Percentiles rank a stretch among this genome's conserved stretches.
These are phyloP conservation scores for Rhodeus uyekii DNA, from an alignment of 2,797 vertebrate species.

Conservation along the genomic window DNA sequence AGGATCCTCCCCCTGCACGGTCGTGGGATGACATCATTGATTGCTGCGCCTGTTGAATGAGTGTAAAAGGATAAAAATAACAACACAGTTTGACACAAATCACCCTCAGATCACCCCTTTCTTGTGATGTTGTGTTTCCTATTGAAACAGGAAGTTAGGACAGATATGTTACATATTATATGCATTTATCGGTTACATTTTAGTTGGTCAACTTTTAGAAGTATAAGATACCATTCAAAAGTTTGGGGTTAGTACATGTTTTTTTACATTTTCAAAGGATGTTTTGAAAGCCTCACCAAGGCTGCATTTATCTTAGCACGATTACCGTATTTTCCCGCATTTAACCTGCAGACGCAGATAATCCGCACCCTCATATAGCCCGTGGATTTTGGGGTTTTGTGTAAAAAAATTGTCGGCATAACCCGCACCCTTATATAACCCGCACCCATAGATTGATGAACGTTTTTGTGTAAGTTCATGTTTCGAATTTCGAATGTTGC, in stretches of 20 bases:
- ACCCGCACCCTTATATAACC: too few species aligned
- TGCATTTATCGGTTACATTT: background rate
- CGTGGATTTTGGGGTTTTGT: too few species aligned
- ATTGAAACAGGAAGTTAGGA: background rate
- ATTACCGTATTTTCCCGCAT: too few species aligned
- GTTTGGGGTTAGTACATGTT: background rate
- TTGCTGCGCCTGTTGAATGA: conserved; percentile 83
- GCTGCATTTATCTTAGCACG: too few species aligned
- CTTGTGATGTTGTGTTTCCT: background rate
- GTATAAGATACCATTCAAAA: background rate
- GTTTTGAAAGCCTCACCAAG: background rate
- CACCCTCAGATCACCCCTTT: background rate
- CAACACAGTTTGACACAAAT: too few species aligned
- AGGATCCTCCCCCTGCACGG: conserved; percentile 73
- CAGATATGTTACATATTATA: background rate
- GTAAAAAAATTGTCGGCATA: too few species aligned
- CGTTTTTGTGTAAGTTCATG: too few species aligned
- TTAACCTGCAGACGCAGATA: too few species aligned
- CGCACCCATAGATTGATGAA: too few species aligned
- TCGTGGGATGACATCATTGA: conserved; percentile 83
- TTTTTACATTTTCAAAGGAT: background rate
- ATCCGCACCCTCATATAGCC: too few species aligned
- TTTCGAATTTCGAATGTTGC: too few species aligned
- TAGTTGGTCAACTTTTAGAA: background rate
- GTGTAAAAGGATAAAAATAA: background rate